phyloP scores from a whole-genome alignment of 2,113 vertebrate species.

The Cottus gobio region DNA sequence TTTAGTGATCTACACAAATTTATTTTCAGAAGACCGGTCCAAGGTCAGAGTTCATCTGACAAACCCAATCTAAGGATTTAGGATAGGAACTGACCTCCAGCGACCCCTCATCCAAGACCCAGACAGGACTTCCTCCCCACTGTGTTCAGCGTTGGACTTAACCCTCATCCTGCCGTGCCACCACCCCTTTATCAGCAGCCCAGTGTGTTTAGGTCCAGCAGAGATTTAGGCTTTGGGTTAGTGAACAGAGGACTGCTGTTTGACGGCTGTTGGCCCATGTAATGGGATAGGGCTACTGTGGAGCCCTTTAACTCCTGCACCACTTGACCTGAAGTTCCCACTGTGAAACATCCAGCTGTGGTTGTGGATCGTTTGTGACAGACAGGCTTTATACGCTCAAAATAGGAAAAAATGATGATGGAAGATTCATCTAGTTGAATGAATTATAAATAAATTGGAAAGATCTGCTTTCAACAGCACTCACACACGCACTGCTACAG shows the following conservation, averaged over 20 bases:
- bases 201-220: slow-evolving; percentile 40
- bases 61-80: slow-evolving; percentile 67
- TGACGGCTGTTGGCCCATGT: slow-evolving; percentile 65
- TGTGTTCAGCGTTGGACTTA: slow-evolving; percentile 71
- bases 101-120: slow-evolving; percentile 55
- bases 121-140: slow-evolving; percentile 74
- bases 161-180: slow-evolving; percentile 56
- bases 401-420: slow-evolving; percentile 29
- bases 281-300: slow-evolving; percentile 68
- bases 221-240: slow-evolving; percentile 42
- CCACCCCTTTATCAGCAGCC: slow-evolving; percentile 32
- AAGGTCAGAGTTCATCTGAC: slow-evolving; percentile 68
- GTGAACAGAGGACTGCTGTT: slow-evolving; percentile 70
- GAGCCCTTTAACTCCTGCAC: slow-evolving; percentile 55
- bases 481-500: not conserved
- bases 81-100: slow-evolving; percentile 56
- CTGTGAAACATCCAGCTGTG: slow-evolving; percentile 68
- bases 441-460: slow-evolving; percentile 24
- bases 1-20: not conserved
- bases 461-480: slow-evolving; percentile 16
- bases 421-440: slow-evolving; percentile 32
- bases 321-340: slow-evolving; percentile 63
- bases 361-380: slow-evolving; percentile 55
- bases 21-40: slow-evolving; percentile 31
- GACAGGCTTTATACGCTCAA: slow-evolving; percentile 20